Evolutionary conservation across 2,797 vertebrate genomes (phyloP), one percentile per base, ranked within the genome.

Genomic region (Tamandua tetradactyla): DNA sequence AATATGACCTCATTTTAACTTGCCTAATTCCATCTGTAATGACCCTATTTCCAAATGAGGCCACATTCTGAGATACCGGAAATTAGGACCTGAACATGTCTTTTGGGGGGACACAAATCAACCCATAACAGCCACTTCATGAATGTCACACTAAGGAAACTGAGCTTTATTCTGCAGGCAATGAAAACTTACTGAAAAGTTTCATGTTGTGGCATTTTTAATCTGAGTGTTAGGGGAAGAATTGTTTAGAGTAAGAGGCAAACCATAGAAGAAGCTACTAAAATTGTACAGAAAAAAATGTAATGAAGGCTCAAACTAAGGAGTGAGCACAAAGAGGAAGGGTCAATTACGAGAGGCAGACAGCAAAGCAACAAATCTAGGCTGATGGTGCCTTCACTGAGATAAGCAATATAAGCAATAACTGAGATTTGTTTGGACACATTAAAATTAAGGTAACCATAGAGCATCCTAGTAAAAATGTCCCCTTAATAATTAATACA

Each of bases 201-300:
- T 88, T 89, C 42, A n/a, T 55, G 22, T 42, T 87, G 68, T 69
- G 49, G 80, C 61, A 64, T 69, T 91, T 96, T 91, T 40, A 49
- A 15, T 88, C 55, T 47, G 47, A 72, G 47, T 64, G 22, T 23
- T 18, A 30, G 22, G 37, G 83, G 40, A 30, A 76, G 37, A 87
- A 71, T 62, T 30, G n/a, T 71, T 47, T 35, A 13, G 59, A 71
- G 32, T 79, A 37, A 64, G 37, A 87, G 49, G 78, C 14, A 87
- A 91, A 72, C 40, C 15, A 69, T 0, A 1, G 40, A 25, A 55
- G 11, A 74, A 10, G 5, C 42, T 82, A 66, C 85, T 76, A 71
- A 68, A 76, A 92, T 82, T 52, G 32, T 86, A 42, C 40, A 62
- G 25, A 18, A 35, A n/a, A 80, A 71, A 74, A 27, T 61, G 27